Evolutionary conservation across 1,140 invertebrate species (phyloP), one percentile per base, ranked within the genome.

Genomic region (Drosophila azteca): DNA sequence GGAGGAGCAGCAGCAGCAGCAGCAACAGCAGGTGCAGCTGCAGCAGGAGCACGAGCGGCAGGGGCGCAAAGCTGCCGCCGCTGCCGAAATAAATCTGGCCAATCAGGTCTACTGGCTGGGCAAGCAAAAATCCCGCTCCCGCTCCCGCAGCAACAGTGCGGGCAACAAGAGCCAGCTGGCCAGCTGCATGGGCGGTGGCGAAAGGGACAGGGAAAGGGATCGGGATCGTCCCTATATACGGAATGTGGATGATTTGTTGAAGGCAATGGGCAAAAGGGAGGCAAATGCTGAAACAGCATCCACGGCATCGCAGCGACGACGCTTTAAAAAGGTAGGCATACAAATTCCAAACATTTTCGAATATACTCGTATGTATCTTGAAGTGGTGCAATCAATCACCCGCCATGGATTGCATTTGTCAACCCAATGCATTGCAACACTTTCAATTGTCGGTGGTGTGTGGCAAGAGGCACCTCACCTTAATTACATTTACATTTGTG

Each of bases 41-140:
- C 77, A 26, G 53, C 69, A 63, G 24, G 51, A 51, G 8, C 71
- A 74, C 7, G 59, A 57, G 41, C 45, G 58, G 2, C 65, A 78
- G 58, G 57, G 74, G 29, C 61, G 89, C 29, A 89, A 90, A 54
- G 82, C 85, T 1, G 90, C 79, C 7, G 87, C 88, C 6, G 83
- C 73, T 2, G 83, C 75, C 2, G 90, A 91, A 59, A 91, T 91
- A 26, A 90, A 83, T 89, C 66, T 88, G 58, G 90, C 81, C 41
- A 91, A 91, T 77, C 87, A 91, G 31, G 77, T 91, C 48, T 91
- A 80, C 52, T 87, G 79, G 74, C 61, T 91, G 59, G 90, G 88
- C 67, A 91, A 91, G 65, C 84, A 90, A 51, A 80, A 78, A 11
- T 43, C 83, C 2, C 73, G 87, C 39, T 80, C 87, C 11, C 77